Percentiles rank a stretch among this genome's conserved stretches.
Conservation (phyloP, 2,888 invertebrate species). For the Salticus scenicus region DNA sequence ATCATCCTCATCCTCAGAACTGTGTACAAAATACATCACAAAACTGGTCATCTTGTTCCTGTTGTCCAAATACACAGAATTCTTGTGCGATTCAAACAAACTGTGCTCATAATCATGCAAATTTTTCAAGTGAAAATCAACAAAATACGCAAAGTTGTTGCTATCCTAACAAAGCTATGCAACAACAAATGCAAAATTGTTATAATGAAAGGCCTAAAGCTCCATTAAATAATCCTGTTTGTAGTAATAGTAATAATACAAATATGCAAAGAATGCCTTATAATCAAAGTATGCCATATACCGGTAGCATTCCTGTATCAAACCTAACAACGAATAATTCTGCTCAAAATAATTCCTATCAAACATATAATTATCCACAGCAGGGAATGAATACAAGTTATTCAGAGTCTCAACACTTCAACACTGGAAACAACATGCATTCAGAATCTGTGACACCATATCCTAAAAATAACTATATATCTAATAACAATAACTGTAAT, state of each 20-base stretch:
- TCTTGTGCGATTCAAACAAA: constrained; percentile 11
- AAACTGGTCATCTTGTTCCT: constrained; percentile 45
- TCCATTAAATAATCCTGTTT: constrained; percentile 20
- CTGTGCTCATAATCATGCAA: constrained; percentile 28
- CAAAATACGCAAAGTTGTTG: constrained; percentile 4
- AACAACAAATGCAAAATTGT: constrained; percentile 39
- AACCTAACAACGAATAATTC: not conserved
- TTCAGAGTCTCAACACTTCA: constrained; percentile 21
- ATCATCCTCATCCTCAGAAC: constrained; percentile 37
- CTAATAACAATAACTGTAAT: too few species aligned
- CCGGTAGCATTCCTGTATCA: constrained; percentile 13
- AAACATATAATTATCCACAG: not conserved
- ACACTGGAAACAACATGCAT: not conserved
- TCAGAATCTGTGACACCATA: constrained; percentile 7
- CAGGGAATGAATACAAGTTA: constrained; percentile 7
- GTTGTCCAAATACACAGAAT: constrained; percentile 43
- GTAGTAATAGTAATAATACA: not conserved
- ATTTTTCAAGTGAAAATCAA: constrained; percentile 22
- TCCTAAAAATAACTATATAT: constrained; percentile 31
- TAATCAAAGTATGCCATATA: constrained; percentile 38
- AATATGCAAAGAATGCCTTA: constrained; percentile 26
- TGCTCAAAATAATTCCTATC: constrained; percentile 24
- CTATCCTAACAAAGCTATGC: constrained; percentile 34
- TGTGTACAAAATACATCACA: constrained; percentile 11
- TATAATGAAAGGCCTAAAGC: constrained; percentile 26